phyloP scores from a whole-genome alignment of 2,888 invertebrate species.

The Cryptocephalus primarius region DNA sequence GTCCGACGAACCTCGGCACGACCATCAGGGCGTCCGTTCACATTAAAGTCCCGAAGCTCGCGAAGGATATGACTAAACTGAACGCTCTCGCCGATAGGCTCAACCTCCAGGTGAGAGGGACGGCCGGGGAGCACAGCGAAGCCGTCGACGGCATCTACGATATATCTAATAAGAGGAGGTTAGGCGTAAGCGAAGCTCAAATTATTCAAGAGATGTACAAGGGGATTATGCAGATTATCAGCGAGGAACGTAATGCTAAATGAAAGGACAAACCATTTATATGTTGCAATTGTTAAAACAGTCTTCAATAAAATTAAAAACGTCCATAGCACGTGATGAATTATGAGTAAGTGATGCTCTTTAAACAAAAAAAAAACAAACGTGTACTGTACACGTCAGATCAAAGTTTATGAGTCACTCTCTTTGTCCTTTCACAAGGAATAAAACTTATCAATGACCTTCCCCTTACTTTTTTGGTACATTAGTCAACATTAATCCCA shows the following conservation, averaged over 20 bases:
- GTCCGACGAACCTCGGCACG: slow-evolving; percentile 61
- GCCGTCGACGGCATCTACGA: slow-evolving; percentile 50
- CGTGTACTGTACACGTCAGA: too few relatives aligned
- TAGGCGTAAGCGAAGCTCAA: slow-evolving; percentile 53
- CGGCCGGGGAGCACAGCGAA: slow-evolving; percentile 50
- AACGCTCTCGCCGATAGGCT: slow-evolving; percentile 46
- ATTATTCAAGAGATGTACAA: slow-evolving; percentile 53
- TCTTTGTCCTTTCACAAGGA: too few relatives aligned
- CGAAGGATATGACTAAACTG: slow-evolving; percentile 38
- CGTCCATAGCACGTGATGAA: too few relatives aligned
- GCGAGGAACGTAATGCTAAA: slow-evolving; percentile 30
- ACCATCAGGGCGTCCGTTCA: slow-evolving; percentile 60
- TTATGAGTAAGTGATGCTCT: too few relatives aligned
- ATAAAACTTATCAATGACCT: too few relatives aligned
- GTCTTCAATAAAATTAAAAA: too few relatives aligned
- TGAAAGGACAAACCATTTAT: too few relatives aligned
- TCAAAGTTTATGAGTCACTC: too few relatives aligned
- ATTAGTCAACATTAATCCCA: too few relatives aligned
- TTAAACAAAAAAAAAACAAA: too few relatives aligned
- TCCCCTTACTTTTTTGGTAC: too few relatives aligned
- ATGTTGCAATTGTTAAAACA: too few relatives aligned
- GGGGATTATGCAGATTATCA: slow-evolving; percentile 48
- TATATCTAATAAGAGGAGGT: slow-evolving; percentile 52
- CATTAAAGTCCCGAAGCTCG: slow-evolving; percentile 50
- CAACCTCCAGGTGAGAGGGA: slow-evolving; percentile 48